Base-by-base conservation (phyloP, 2,888 invertebrate species). In the Stenodera caucasica region DNA sequence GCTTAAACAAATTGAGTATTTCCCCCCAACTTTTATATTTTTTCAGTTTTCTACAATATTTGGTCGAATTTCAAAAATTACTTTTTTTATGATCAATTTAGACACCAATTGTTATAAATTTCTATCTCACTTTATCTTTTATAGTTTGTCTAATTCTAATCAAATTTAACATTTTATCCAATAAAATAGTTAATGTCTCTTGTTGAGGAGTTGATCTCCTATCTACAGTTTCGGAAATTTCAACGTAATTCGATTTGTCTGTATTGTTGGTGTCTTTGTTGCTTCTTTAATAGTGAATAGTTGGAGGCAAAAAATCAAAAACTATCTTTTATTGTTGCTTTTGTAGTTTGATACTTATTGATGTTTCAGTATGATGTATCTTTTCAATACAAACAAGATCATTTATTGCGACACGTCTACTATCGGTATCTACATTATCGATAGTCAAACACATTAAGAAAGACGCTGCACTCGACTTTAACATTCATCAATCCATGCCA, bases 321-420 rank as follows among this genome's bases (percentile, higher is more conserved):
- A n/a, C n/a, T n/a, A n/a, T n/a, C n/a, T n/a, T n/a, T n/a, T 58
- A 45, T 57, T 57, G 60, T 63, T 57, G 55, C 60, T 63, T 63
- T 63, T 63, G 63, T 63, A 63, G 35, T 59, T 57, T 57, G 63
- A 63, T 60, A 54, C 59, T 35, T 35, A 14, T 71, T 64, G 70
- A 67, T 71, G 72, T 61, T 21, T 71, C 70, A 69, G 61, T 68
- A 70, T 77, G 76, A 77, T 77, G 73, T 75, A 77, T 77, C 74
- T 72, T 68, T 72, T 73, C 73, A 75, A 75, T 73, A 75, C 74
- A 77, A 77, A 75, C 75, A 75, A 68, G 73, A 76, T 77, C 75
- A 76, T 77, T 78, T 77, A 76, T 77, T 73, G 74, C 74, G 72
- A 75, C 72, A 73, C 75, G 70, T 75, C 72, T 67, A 70, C 59